Percentiles rank a stretch among this genome's conserved stretches.
These are phyloP conservation scores for Pectinophora gossypiella DNA, from an alignment of 1,140 invertebrate genomes.

Conservation along the genomic window DNA sequence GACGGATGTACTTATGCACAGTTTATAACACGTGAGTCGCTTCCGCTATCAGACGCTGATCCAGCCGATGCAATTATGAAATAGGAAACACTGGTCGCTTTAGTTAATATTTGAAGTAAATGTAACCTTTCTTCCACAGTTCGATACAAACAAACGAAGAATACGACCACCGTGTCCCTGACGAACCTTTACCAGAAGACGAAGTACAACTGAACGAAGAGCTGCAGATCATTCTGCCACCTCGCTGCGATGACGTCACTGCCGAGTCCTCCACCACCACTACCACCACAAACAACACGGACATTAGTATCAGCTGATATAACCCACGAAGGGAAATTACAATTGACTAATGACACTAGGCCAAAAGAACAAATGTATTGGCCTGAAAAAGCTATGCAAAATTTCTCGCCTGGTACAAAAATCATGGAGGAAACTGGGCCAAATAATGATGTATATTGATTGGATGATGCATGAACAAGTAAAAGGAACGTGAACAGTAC, in stretches of 20 bases:
- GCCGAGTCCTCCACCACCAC: constrained; percentile 33
- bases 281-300: constrained; percentile 10
- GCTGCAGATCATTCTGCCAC: constrained; percentile 59
- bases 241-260: constrained; percentile 50
- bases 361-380: constrained; percentile 4
- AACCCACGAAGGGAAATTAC: no score
- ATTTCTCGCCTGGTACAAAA: constrained; percentile 21
- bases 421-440: constrained; percentile 26
- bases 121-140: neutral
- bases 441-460: constrained; percentile 35
- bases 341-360: no score
- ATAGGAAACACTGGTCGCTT: no score
- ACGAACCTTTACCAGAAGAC: constrained; percentile 43
- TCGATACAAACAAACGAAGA: constrained; percentile 31
- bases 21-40: no score
- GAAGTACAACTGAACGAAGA: constrained; percentile 54
- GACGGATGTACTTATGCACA: no score
- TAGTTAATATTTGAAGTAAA: no score
- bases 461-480: constrained; percentile 37
- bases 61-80: no score
- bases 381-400: constrained; percentile 21
- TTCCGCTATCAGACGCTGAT: no score
- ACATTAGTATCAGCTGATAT: neutral
- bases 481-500: no score
- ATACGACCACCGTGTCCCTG: constrained; percentile 31